Evolutionary conservation across 2,113 vertebrate genomes (phyloP), one percentile per base, ranked within the genome.

Genomic region (Toxostoma redivivum): DNA sequence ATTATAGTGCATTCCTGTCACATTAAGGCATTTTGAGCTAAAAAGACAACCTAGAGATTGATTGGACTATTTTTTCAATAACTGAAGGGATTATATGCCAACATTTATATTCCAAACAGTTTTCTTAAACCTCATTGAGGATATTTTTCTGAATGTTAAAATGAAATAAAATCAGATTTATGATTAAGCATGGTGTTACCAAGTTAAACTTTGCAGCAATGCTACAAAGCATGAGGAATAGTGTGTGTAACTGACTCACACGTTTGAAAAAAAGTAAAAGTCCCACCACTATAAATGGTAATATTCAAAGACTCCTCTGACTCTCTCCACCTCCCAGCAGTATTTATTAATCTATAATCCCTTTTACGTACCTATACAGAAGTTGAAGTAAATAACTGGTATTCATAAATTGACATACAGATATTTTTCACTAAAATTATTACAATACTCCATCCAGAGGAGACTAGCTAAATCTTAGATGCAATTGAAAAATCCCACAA

Each of bases 11-110:
- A 86, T 89, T 97, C 70, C 92, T 72, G 69, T 93, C 95, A 86
- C 71, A 79, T 94, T 92, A 88, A 96, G 83, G 81, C 95, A 95
- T 82, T 65, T 51, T 79, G 64, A 93, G 47, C 86, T 95, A 86
- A 42, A 77, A 84, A 94, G 88, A 81, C 64, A 88, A 50, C 71
- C 67, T 82, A 50, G 58, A 86, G 72, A 97, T 58, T 37, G 48
- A 92, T 37, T 57, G 22, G 78, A 80, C 57, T 77, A 56, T 77
- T 96, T 95, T 96, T 92, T 90, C 71, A 88, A 70, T 92, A 95
- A 96, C 9, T 69, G 58, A 94, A 80, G 44, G 53, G 54, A 86
- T 74, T 65, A 83, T 67, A 71, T 54, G 61, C 31, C 89, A 91
- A 78, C 77, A 81, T 91, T 79, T 72, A 76, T 77, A 76, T 91